Evolutionary conservation across 2,797 vertebrate genomes (phyloP).

Genomic region (Mastacembelus armatus): DNA sequence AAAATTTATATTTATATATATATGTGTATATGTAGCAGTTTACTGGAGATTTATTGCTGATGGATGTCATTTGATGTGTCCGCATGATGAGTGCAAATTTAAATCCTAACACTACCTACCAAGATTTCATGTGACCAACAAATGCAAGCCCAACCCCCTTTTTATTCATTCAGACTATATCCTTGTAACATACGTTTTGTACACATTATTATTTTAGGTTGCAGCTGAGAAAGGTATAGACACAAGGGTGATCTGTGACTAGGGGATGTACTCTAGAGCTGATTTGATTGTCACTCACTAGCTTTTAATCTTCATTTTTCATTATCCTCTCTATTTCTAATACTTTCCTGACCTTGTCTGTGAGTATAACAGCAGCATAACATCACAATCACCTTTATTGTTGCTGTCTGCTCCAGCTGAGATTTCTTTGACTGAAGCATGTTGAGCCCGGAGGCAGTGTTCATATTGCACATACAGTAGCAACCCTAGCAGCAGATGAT

Average conservation of each 20-base stretch:
- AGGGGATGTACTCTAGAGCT: neutral
- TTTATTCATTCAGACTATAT: neutral
- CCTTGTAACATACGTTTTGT: neutral
- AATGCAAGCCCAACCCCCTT: neutral
- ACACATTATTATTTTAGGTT: neutral
- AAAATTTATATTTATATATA: too few species aligned
- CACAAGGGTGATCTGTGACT: neutral
- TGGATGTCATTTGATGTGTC: too few species aligned
- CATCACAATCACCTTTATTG: conserved; percentile 47
- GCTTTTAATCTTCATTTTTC: conserved; percentile 20
- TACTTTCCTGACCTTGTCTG: conserved; percentile 19
- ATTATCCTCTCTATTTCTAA: conserved; percentile 18
- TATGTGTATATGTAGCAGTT: too few species aligned
- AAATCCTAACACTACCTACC: too few species aligned
- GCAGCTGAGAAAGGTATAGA: neutral
- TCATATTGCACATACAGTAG: conserved; percentile 66
- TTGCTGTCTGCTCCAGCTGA: conserved; percentile 36
- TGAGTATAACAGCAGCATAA: conserved; percentile 21
- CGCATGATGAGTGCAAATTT: too few species aligned
- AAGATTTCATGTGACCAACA: neutral
- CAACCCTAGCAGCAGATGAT: conserved; percentile 44
- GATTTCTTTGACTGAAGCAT: conserved; percentile 40
- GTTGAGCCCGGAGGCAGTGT: conserved; percentile 61
- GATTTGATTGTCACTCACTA: conserved; percentile 18
- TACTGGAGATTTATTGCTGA: too few species aligned